phyloP scores from a whole-genome alignment of 23 tunicate genomes.

The Pegea sp. region DNA sequence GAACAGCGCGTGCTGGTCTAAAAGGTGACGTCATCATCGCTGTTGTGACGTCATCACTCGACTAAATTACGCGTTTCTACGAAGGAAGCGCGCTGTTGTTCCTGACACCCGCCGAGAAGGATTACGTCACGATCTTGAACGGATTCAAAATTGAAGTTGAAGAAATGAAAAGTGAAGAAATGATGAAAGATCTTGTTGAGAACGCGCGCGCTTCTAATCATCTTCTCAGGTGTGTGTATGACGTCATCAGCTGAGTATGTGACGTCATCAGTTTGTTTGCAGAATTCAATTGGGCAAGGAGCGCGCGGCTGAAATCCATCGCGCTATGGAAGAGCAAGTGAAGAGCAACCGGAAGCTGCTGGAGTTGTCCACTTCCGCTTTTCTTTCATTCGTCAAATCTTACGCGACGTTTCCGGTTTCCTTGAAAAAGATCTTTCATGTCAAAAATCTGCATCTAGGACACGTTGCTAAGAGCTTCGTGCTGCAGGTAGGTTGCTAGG shows the following conservation, averaged over 20 bases:
- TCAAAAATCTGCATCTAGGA: conserved; percentile 80
- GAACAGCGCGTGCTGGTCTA: conserved; percentile 94
- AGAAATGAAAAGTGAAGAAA: conserved; percentile 32
- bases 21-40: conserved; percentile 51
- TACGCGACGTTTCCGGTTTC: conserved; percentile 87
- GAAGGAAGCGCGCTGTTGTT: conserved; percentile 75
- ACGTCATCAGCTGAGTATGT: neutral
- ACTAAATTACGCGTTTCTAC: too few species aligned
- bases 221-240: neutral
- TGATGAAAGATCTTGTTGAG: conserved; percentile 25
- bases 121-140: conserved; percentile 26
- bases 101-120: conserved; percentile 64
- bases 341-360: conserved; percentile 10
- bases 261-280: neutral
- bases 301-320: conserved; percentile 45
- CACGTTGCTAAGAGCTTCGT: conserved; percentile 97
- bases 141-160: conserved; percentile 33
- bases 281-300: conserved; percentile 38
- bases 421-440: conserved; percentile 78
- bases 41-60: neutral
- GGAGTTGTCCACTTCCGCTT: conserved; percentile 39
- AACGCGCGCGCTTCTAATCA: too few species aligned
- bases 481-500: conserved; percentile 20
- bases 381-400: conserved; percentile 49
- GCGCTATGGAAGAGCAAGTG: conserved; percentile 26